Conservation (phyloP, 2,113 vertebrate species). For the Proteles cristata region DNA sequence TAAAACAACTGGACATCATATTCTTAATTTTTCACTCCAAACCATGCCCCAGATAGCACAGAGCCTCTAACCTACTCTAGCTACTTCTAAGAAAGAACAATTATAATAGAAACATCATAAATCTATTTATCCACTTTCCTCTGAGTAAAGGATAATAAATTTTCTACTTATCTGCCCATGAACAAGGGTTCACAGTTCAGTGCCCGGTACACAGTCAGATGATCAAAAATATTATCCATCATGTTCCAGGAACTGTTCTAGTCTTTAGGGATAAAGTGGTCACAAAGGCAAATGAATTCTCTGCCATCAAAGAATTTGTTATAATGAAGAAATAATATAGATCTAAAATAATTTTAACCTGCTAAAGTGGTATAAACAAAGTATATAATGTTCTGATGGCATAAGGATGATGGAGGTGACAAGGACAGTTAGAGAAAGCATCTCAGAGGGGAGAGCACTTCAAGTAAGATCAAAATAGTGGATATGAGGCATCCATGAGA, state of each 20-base stretch:
- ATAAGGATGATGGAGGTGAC: not conserved
- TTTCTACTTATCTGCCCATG: not conserved
- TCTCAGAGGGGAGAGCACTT: not conserved
- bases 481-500: not conserved
- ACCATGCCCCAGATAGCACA: not conserved
- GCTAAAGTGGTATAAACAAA: not conserved
- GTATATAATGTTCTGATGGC: too few relatives aligned
- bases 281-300: not conserved
- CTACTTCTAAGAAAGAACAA: not conserved
- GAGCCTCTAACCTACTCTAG: not conserved
- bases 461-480: not conserved
- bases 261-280: not conserved
- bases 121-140: not conserved
- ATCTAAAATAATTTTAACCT: not conserved
- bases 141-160: not conserved
- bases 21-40: slow-evolving; percentile 3
- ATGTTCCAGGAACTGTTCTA: not conserved
- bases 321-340: not conserved
- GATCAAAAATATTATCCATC: not conserved
- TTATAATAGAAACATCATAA: not conserved
- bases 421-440: not conserved
- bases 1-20: not conserved
- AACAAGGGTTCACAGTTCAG: not conserved
- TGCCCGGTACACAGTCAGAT: not conserved
- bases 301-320: not conserved